Evolutionary conservation across 2,888 invertebrate genomes (phyloP).

Genomic region (Neoaliturus tenellus): DNA sequence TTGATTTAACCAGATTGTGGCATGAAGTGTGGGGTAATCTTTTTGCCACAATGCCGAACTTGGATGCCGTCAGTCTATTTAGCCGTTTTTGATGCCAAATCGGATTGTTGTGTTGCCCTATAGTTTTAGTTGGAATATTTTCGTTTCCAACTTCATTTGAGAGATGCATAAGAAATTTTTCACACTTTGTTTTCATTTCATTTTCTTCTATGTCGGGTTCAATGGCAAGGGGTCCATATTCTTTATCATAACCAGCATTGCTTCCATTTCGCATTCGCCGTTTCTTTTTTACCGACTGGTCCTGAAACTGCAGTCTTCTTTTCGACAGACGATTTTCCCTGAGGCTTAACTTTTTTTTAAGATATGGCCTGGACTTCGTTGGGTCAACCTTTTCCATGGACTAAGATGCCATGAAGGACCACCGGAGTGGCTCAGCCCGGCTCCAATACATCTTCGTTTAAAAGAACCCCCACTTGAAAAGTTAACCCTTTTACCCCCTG

Average conservation of each 20-base stretch:
- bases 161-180: background rate
- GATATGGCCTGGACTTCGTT: constrained; percentile 26
- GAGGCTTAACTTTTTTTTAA: background rate
- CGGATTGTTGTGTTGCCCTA: constrained; percentile 1
- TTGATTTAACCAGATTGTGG: constrained; percentile 33
- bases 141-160: background rate
- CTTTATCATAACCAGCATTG: background rate
- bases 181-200: background rate
- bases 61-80: constrained; percentile 39
- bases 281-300: background rate
- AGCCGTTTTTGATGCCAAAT: constrained; percentile 9
- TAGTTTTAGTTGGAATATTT: background rate
- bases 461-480: constrained; percentile 66
- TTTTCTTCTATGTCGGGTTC: background rate
- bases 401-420: constrained; percentile 59
- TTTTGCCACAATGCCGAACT: constrained; percentile 38
- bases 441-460: constrained; percentile 68
- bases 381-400: background rate
- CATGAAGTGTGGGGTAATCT: constrained; percentile 21
- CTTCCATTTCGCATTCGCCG: background rate
- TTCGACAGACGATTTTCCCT: background rate
- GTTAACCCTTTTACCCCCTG: constrained; percentile 70
- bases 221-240: constrained; percentile 11
- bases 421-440: constrained; percentile 69
- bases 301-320: background rate